phyloP scores from a whole-genome alignment of 2,797 vertebrate genomes.

The Staurois parvus region DNA sequence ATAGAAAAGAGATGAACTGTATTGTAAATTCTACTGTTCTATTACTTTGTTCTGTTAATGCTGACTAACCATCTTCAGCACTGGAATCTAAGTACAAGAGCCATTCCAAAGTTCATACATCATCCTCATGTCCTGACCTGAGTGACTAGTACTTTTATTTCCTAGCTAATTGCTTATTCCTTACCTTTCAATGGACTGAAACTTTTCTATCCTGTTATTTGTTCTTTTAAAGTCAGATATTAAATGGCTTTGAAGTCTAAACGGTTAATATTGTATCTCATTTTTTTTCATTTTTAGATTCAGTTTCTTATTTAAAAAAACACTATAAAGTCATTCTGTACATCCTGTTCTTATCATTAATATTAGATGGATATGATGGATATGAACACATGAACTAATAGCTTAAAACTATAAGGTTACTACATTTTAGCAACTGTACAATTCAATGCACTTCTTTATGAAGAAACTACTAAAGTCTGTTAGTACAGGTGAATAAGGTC shows the following conservation, averaged over 20 bases:
- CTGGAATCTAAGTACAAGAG: constrained; percentile 54
- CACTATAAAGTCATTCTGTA: constrained; percentile 7
- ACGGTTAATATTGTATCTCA: constrained; percentile 33
- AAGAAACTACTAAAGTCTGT: neutral
- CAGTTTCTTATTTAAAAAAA: neutral
- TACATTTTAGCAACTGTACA: constrained; percentile 12
- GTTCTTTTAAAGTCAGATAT: constrained; percentile 11
- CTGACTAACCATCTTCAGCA: constrained; percentile 53
- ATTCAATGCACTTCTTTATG: constrained; percentile 19
- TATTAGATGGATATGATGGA: constrained; percentile 47
- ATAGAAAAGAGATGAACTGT: constrained; percentile 45
- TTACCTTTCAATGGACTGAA: constrained; percentile 8
- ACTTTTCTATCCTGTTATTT: constrained; percentile 18
- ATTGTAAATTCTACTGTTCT: constrained; percentile 52
- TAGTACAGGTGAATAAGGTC: neutral
- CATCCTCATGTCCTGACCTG: constrained; percentile 45
- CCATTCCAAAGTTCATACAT: constrained; percentile 56
- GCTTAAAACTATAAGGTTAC: constrained; percentile 40
- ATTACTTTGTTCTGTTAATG: constrained; percentile 44
- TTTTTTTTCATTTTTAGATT: constrained; percentile 44
- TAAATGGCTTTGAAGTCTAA: neutral
- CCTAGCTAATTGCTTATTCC: constrained; percentile 48
- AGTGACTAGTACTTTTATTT: constrained; percentile 37
- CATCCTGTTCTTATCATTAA: constrained; percentile 37
- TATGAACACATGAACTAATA: constrained; percentile 56